Evolutionary conservation across 2,113 vertebrate genomes (phyloP), one percentile per base, ranked within the genome.

Genomic region (Syngnathus floridae): DNA sequence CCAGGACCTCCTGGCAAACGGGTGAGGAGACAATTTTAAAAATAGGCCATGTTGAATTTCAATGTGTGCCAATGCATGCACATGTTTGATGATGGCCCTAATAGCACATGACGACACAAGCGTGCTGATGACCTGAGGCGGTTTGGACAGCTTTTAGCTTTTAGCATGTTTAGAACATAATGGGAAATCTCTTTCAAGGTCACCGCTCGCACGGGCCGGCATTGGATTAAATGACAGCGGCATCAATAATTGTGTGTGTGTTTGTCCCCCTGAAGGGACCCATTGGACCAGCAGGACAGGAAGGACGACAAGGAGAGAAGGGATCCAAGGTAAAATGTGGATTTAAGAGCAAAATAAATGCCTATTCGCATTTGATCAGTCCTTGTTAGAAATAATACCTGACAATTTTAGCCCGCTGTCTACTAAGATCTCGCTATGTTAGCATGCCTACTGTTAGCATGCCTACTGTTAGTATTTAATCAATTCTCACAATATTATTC

Each of bases 1-100:
- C 97, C 97, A 60, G 97, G 97, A 71, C 94, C 95, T 76, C 97
- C 96, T 74, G 97, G 97, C 67, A 98, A 98, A 85, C 90, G 96
- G 83, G 97, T 98, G 87, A 93, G 94, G 90, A 31, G 22, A 55
- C 1, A 1, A 5, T 55, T 55, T 31, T 7, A 55, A 55, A 2
- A 14, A 55, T 14, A 2, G 13, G 2, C 13, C 4, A 61, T 40
- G 11, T 61, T 0, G 16, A 59, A 7, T 59, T 36, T 10, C 4
- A 58, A 58, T 36, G 12, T 31, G 26, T 57, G 14, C 7, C 4
- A 35, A 31, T 31, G 26, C 58, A 22, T 54, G 46, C 31, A n/a
- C 4, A 7, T 22, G 9, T 84, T 82, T 71, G 75, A 77, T 82
- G 69, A 75, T 66, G 61, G 65, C 79, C 82, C 54, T 74, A 79